Evolutionary conservation across 2,888 invertebrate genomes (phyloP).

Genomic region (Meiosimyza platycephala): DNA sequence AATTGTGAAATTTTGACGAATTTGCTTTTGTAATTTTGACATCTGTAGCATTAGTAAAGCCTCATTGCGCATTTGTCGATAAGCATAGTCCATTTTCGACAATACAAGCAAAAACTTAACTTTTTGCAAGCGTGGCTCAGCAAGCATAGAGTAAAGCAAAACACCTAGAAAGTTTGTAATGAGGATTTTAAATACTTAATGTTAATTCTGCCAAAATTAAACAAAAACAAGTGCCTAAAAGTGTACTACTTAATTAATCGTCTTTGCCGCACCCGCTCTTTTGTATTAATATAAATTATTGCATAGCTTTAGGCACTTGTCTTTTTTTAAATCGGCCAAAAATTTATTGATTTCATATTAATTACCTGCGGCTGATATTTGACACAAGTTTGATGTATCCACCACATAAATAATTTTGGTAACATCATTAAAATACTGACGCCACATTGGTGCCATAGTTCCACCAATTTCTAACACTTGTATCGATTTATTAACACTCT

Average conservation of each 20-base stretch:
- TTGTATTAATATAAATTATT: no score
- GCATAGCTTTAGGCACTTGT: no score
- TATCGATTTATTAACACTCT: constrained; percentile 63
- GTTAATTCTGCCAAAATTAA: no score
- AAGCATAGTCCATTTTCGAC: constrained; percentile 87
- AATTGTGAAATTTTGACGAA: constrained; percentile 75
- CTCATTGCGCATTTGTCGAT: constrained; percentile 88
- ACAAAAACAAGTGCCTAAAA: no score
- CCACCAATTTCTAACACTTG: constrained; percentile 82
- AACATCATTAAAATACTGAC: constrained; percentile 76
- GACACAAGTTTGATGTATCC: constrained; percentile 86
- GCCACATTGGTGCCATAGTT: constrained; percentile 85
- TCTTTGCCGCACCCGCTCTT: neutral
- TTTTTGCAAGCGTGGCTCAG: constrained; percentile 76
- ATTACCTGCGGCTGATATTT: constrained; percentile 81
- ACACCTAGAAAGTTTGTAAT: constrained; percentile 69
- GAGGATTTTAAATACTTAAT: no score
- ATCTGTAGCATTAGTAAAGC: constrained; percentile 85
- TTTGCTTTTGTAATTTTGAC: constrained; percentile 75
- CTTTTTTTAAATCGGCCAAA: no score
- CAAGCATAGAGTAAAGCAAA: constrained; percentile 79
- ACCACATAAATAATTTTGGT: constrained; percentile 83
- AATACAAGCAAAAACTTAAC: constrained; percentile 80
- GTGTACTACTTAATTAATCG: neutral
- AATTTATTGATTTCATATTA: neutral